Percentiles rank a stretch among this genome's conserved stretches.
Evolutionary conservation across 2,797 vertebrate species (phyloP).

Genomic region (Sebastes minor): DNA sequence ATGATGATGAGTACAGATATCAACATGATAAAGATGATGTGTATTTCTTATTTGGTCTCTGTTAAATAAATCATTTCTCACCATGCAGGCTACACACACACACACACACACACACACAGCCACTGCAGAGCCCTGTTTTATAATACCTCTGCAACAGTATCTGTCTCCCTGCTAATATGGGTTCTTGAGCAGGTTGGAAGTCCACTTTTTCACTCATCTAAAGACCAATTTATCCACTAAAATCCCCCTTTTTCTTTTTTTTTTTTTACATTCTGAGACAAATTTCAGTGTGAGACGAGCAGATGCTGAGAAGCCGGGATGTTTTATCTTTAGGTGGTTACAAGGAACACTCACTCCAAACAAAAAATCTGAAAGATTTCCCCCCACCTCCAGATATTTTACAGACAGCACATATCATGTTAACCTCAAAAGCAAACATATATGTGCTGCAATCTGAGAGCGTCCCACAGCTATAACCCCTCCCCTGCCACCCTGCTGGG

Average conservation of each 20-base stretch:
- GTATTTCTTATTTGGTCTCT: conserved; percentile 58
- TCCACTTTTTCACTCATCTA: conserved; percentile 1
- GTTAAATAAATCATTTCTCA: conserved; percentile 34
- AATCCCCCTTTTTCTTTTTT: neutral
- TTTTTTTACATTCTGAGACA: conserved; percentile 12
- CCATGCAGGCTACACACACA: conserved; percentile 26
- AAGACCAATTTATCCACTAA: neutral
- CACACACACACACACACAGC: conserved; percentile 24
- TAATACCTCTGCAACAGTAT: conserved; percentile 52
- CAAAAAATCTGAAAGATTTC: conserved; percentile 6
- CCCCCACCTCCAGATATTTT: conserved; percentile 47
- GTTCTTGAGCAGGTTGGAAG: conserved; percentile 13
- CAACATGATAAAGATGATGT: conserved; percentile 63
- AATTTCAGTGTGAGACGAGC: conserved; percentile 70
- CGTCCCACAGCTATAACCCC: conserved; percentile 57
- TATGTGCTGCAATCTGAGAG: conserved; percentile 75
- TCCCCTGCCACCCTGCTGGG: conserved; percentile 48
- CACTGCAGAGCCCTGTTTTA: conserved; percentile 62
- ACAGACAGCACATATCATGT: conserved; percentile 71
- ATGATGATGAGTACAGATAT: conserved; percentile 45
- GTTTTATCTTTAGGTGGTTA: conserved; percentile 46
- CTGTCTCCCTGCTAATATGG: neutral
- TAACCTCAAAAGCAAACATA: conserved; percentile 72
- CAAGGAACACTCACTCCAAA: conserved; percentile 16
- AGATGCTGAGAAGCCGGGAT: conserved; percentile 77